Evolutionary conservation across 1,140 invertebrate species (phyloP), one percentile per base, ranked within the genome.

Genomic region (Ruditapes philippinarum): DNA sequence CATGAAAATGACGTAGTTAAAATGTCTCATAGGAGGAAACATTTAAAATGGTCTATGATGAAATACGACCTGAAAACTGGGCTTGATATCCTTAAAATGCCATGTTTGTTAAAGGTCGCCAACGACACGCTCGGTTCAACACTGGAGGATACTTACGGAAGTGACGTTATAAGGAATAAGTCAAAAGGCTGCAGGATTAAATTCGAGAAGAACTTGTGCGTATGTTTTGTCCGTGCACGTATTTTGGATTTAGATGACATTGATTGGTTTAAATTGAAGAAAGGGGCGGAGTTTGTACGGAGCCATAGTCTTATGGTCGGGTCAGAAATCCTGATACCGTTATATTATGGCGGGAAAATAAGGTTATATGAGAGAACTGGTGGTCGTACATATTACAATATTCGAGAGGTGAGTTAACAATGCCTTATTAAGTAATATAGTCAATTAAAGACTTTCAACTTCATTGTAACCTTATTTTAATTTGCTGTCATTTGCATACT

Each of bases 21-120:
- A 31, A 70, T 70, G 65, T 70, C 65, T 17, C 65, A 38, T 4
- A 11, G 11, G 14, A 38, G 38, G 0, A 70, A 12, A 38, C 31
- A 38, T 31, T 62, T n/a, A 19, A 62, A 28, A 25, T 88, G 85
- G 85, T 79, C 85, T 40, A 22, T 80, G 17, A 60, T 80, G 25
- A 62, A 78, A 42, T 80, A 80, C 40, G 85, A 88, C 36, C 45
- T 88, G n/a, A 88, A 80, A 80, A 88, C 85, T 36, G 85, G 70
- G 3, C 73, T 88, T 5, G 85, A 88, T 62, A 28, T 88, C 1
- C 38, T 88, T 0, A 54, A 80, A 9, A 25, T 88, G 22, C 85
- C 85, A n/a, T 79, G 76, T 70, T 22, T 45, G 17, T 45, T 88
- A 25, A 88, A 88, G 49, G 22, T 78, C 14, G 62, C 85, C n/a